Conservation (phyloP, 1,140 invertebrate species). For the Anadara kagoshimensis region DNA sequence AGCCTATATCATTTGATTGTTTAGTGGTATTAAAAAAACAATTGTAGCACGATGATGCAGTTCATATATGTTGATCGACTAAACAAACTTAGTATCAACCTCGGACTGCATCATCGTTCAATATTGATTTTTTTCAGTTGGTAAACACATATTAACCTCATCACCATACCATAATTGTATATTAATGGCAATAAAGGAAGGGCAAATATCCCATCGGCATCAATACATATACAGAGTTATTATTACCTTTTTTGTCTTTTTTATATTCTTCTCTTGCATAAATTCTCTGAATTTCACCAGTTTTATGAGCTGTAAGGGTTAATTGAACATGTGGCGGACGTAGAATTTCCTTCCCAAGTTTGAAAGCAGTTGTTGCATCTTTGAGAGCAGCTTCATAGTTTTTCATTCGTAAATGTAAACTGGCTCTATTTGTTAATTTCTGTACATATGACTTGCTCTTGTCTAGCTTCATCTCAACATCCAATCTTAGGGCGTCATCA, state of each 20-base stretch:
- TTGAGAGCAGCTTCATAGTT: slow-evolving; percentile 18
- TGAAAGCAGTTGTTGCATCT: slow-evolving; percentile 5
- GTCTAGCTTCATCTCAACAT: slow-evolving; percentile 16
- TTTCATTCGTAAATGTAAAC: neutral
- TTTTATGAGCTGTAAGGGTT: slow-evolving; percentile 13
- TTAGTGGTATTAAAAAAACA: too few species aligned
- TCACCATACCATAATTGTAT: too few species aligned
- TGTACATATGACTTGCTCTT: slow-evolving; percentile 8
- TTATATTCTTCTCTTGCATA: slow-evolving; percentile 13
- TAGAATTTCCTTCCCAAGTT: slow-evolving; percentile 1
- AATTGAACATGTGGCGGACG: slow-evolving; percentile 10
- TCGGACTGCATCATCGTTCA: too few species aligned
- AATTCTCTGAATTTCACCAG: slow-evolving; percentile 1
- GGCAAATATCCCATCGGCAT: too few species aligned
- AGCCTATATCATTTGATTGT: too few species aligned
- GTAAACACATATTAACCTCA: too few species aligned
- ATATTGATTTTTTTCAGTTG: too few species aligned
- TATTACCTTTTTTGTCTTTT: slow-evolving; percentile 6
- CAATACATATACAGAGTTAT: too few species aligned
- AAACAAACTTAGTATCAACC: too few species aligned
- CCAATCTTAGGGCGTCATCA: slow-evolving; percentile 6
- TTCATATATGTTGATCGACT: too few species aligned
- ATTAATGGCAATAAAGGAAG: too few species aligned
- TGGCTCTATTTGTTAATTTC: slow-evolving; percentile 6
- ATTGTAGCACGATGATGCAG: too few species aligned